Conservation (phyloP, 2,888 invertebrate species). For the Synergus itoensis region DNA sequence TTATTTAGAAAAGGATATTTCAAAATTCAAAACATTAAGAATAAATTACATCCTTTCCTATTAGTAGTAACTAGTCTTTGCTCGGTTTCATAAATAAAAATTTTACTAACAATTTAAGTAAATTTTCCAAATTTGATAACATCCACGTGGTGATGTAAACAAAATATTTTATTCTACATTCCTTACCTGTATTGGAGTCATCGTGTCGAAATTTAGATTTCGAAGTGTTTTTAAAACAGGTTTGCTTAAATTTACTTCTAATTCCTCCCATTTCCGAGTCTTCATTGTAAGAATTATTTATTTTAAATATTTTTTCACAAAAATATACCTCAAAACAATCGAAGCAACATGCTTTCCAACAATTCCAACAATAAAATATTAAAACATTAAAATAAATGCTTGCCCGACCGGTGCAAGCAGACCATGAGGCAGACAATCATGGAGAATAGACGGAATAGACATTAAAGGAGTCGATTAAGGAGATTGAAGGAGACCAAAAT, state of each 20-base stretch:
- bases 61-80: constrained; percentile 81
- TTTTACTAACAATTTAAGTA: constrained; percentile 75
- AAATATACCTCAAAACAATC: background rate
- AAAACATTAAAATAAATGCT: too few relatives aligned
- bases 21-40: constrained; percentile 88
- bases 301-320: background rate
- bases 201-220: constrained; percentile 79
- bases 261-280: constrained; percentile 78
- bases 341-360: too few relatives aligned
- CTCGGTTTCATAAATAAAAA: too few relatives aligned
- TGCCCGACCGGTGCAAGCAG: too few relatives aligned
- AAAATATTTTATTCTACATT: background rate
- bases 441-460: too few relatives aligned
- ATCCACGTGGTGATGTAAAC: background rate
- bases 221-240: constrained; percentile 78
- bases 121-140: background rate
- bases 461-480: too few relatives aligned
- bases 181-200: constrained; percentile 82
- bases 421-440: too few relatives aligned
- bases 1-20: constrained; percentile 87
- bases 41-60: constrained; percentile 1
- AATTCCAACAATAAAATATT: too few relatives aligned
- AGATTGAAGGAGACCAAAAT: too few relatives aligned
- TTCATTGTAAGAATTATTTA: constrained; percentile 60
- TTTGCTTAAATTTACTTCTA: constrained; percentile 77